Evolutionary conservation across 2,113 vertebrate species (phyloP).

Genomic region (Myrmophylax atrothorax): DNA sequence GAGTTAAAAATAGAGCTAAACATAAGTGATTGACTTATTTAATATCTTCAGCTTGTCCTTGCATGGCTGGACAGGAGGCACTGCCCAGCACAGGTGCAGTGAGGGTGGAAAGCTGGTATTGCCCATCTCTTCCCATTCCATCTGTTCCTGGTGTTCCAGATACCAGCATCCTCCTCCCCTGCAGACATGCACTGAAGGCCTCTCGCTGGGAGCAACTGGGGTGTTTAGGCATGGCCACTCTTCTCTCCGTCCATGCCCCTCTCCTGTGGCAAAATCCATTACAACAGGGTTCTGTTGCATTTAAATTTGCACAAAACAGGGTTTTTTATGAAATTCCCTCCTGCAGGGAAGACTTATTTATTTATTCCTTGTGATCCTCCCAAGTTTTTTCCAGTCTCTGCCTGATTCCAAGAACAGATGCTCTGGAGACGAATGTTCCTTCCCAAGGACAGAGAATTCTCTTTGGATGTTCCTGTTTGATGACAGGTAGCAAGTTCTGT

Average conservation of each 20-base stretch:
- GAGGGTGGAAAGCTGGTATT: neutral
- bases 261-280: neutral
- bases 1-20: neutral
- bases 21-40: neutral
- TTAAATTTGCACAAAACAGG: slow-evolving; percentile 54
- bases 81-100: neutral
- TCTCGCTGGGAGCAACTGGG: neutral
- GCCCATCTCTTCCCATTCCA: neutral
- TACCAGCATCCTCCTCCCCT: neutral
- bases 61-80: neutral
- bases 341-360: neutral
- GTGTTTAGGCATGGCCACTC: neutral
- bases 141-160: neutral
- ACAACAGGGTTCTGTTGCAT: neutral
- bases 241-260: neutral
- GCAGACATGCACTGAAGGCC: neutral
- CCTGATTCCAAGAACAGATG: neutral
- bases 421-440: neutral
- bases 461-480: neutral
- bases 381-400: neutral
- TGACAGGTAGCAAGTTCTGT: neutral
- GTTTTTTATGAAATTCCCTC: neutral
- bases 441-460: neutral
- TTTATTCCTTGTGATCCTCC: neutral
- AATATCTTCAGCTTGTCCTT: neutral